phyloP scores from a whole-genome alignment of 2,797 vertebrate species.

The Rhinatrema bivittatum region DNA sequence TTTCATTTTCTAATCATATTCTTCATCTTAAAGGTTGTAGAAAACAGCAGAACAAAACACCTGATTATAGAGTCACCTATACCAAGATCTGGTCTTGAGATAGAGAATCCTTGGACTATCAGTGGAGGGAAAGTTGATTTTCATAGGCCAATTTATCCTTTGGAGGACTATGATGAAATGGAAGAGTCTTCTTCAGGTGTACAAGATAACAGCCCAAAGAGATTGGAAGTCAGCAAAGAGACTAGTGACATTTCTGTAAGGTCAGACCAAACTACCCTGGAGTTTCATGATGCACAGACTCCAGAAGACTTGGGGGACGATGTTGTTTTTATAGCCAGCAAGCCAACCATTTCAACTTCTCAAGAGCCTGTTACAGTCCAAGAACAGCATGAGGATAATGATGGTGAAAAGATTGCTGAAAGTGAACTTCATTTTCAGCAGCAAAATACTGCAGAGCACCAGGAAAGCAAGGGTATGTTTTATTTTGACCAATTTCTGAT shows the following conservation, averaged over 20 bases:
- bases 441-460: neutral
- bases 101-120: conserved; percentile 37
- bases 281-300: conserved; percentile 70
- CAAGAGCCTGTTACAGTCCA: conserved; percentile 15
- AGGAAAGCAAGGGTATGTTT: conserved; percentile 28
- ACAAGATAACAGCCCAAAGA: conserved; percentile 20
- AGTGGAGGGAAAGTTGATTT: conserved; percentile 16
- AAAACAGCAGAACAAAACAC: conserved; percentile 47
- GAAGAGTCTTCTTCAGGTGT: conserved; percentile 18
- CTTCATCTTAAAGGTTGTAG: conserved; percentile 49
- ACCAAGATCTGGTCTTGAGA: conserved; percentile 33
- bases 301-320: conserved; percentile 51
- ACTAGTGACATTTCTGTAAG: conserved; percentile 51
- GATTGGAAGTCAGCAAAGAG: conserved; percentile 52
- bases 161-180: conserved; percentile 12
- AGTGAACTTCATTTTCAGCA: conserved; percentile 7
- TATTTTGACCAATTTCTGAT: too few relatives aligned
- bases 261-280: conserved; percentile 71
- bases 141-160: conserved; percentile 15
- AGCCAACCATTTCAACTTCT: conserved; percentile 16
- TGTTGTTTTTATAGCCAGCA: conserved; percentile 38
- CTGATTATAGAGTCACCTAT: conserved; percentile 46
- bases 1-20: neutral
- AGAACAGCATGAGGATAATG: conserved; percentile 5
- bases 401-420: conserved; percentile 2